A percentile compares a stretch with the other conserved stretches of the same genome.
Conservation (phyloP, 2,888 invertebrate species). For the Lasioglossum villosulum region DNA sequence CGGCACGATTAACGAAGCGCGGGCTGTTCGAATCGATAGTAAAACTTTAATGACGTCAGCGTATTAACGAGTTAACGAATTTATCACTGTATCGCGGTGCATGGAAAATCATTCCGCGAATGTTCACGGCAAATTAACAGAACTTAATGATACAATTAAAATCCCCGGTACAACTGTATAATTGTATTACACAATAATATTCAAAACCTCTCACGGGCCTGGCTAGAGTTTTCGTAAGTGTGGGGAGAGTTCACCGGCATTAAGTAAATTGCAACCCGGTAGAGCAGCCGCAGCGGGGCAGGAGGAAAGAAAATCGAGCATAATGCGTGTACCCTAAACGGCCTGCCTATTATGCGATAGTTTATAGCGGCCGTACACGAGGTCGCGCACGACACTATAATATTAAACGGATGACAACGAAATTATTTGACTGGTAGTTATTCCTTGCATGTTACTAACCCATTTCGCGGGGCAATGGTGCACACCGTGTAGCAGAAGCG, state of each 20-base stretch:
- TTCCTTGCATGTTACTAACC: slow-evolving; percentile 62
- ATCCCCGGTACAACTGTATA: background rate
- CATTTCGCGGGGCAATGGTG: slow-evolving; percentile 54
- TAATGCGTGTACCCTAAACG: slow-evolving; percentile 40
- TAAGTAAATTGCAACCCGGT: slow-evolving; percentile 8
- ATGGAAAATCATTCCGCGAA: background rate
- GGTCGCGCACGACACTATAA: slow-evolving; percentile 43
- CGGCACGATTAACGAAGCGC: background rate
- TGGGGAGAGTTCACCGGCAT: background rate
- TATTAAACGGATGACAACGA: slow-evolving; percentile 68
- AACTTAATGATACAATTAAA: slow-evolving; percentile 9
- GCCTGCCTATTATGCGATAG: slow-evolving; percentile 34
- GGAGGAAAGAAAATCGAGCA: slow-evolving; percentile 43
- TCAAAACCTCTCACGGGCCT: background rate
- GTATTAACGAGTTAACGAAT: slow-evolving; percentile 8
- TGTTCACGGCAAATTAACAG: slow-evolving; percentile 14
- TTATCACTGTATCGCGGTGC: background rate
- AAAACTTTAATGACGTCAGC: background rate
- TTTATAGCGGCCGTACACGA: slow-evolving; percentile 42
- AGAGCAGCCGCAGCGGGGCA: background rate
- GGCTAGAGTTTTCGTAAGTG: background rate
- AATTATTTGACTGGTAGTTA: slow-evolving; percentile 71
- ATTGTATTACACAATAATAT: slow-evolving; percentile 4
- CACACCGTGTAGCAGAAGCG: slow-evolving; percentile 35
- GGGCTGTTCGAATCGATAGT: background rate